Base-by-base conservation (phyloP, 2,888 invertebrate species). In the Coenonympha arcania region DNA sequence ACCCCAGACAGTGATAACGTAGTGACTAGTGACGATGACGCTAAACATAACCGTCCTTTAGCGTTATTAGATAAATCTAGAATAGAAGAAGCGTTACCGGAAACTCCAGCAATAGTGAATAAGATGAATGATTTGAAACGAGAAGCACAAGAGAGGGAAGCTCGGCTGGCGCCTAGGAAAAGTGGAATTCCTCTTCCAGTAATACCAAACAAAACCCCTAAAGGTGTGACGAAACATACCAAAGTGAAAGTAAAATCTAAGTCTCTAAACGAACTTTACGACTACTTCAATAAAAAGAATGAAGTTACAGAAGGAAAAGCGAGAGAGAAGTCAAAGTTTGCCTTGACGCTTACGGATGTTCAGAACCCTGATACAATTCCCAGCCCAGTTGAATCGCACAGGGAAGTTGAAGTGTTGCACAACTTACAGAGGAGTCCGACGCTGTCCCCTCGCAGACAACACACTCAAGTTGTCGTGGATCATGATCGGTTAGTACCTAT, bases 1-100 rank as follows among this genome's bases (percentile, higher is more conserved):
- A 95, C 95, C 9, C 95, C 95, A 0, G 95, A 95, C 60, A 94
- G 93, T 71, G 94, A 94, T 66, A 91, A 90, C 46, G 81, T 90
- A 20, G 84, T 88, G 40, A 86, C 88, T 8, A 89, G 89, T 62
- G 89, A 89, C 65, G 88, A 87, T 30, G 88, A 88, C 52, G 73
- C 73, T 37, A 69, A 68, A 48, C 65, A 71, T 16, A 73, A 65
- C 28, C 44, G 19, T 6, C 37, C 50, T n/a, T 30, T 34, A 15
- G 49, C 47, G 18, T 26, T 51, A 46, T 16, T 54, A 43, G 57
- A 56, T n/a, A 61, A 57, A 47, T 28, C 55, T 34, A 53, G 39
- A 22, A 45, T 57, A 8, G 57, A 57, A 43, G 50, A 55, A 36
- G 48, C 20, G 18, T 43, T 67, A 57, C 65, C 72, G n/a, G 63